Evolutionary conservation across 2,113 vertebrate species (phyloP).

Genomic region (Leptobrachium ailaonicum): DNA sequence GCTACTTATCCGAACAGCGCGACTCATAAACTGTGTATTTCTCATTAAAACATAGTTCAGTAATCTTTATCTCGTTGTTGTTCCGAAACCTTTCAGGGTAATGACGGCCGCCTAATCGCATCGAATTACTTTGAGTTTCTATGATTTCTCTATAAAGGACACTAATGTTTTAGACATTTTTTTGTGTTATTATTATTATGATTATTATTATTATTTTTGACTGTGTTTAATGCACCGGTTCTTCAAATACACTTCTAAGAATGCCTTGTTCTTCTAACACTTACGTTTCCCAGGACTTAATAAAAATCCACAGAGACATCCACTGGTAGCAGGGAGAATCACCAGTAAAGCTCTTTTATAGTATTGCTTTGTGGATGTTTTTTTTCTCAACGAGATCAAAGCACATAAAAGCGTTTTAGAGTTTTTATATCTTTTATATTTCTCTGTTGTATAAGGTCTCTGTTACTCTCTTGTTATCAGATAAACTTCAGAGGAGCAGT

Average conservation of each 20-base stretch:
- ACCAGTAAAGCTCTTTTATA: conserved; percentile 30
- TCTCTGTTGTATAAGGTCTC: background rate
- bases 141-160: background rate
- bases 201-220: conserved; percentile 11
- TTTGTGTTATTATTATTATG: background rate
- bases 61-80: conserved; percentile 39
- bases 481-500: conserved; percentile 8
- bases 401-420: conserved; percentile 29
- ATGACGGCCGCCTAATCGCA: conserved; percentile 47
- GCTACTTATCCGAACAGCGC: conserved; percentile 3
- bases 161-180: background rate
- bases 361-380: background rate
- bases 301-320: conserved; percentile 22
- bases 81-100: conserved; percentile 32
- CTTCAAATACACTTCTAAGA: conserved; percentile 37
- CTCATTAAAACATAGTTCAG: conserved; percentile 47
- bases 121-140: conserved; percentile 39
- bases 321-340: conserved; percentile 17
- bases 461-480: conserved; percentile 20
- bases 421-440: conserved; percentile 11
- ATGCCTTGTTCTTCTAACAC: conserved; percentile 35
- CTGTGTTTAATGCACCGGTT: conserved; percentile 6
- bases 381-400: conserved; percentile 22
- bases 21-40: conserved; percentile 43
- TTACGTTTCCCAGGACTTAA: background rate